These are phyloP conservation scores for Sinhomidia bicolor DNA, from an alignment of 2,888 invertebrate genomes.

Conservation along the genomic window DNA sequence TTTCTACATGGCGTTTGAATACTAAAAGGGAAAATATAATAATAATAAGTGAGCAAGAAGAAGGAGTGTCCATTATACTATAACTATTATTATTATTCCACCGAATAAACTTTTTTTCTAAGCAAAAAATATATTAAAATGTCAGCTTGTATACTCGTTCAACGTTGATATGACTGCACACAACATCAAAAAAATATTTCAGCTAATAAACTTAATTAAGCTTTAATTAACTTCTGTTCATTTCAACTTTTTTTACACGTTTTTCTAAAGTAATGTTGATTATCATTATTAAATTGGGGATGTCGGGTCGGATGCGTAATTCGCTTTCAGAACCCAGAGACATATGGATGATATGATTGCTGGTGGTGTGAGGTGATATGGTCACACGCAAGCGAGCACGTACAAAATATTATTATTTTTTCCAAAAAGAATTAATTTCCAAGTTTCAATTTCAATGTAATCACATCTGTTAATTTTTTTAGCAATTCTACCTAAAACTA, in stretches of 20 bases:
- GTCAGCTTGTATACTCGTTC: background rate
- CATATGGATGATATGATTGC: background rate
- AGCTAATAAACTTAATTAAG: slow-evolving; percentile 50
- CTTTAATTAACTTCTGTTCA: slow-evolving; percentile 49
- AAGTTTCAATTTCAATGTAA: slow-evolving; percentile 5
- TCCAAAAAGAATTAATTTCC: too few species aligned
- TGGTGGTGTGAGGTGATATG: background rate
- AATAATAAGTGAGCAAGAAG: background rate
- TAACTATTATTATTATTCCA: too few species aligned
- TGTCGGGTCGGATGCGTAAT: too few species aligned
- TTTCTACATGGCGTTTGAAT: background rate
- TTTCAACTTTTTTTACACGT: too few species aligned
- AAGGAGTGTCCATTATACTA: slow-evolving; percentile 12
- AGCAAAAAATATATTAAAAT: background rate
- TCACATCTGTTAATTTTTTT: slow-evolving; percentile 26
- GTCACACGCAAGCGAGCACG: background rate
- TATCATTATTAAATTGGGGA: background rate
- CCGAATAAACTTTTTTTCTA: background rate
- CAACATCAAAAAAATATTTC: background rate
- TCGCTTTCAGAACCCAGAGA: background rate
- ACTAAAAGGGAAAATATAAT: background rate
- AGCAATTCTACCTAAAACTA: background rate
- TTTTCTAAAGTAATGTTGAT: slow-evolving; percentile 8
- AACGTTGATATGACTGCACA: background rate
- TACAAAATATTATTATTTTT: background rate